Evolutionary conservation across 2,888 invertebrate genomes (phyloP), one percentile per base, ranked within the genome.

Genomic region (Pheosia tremula): DNA sequence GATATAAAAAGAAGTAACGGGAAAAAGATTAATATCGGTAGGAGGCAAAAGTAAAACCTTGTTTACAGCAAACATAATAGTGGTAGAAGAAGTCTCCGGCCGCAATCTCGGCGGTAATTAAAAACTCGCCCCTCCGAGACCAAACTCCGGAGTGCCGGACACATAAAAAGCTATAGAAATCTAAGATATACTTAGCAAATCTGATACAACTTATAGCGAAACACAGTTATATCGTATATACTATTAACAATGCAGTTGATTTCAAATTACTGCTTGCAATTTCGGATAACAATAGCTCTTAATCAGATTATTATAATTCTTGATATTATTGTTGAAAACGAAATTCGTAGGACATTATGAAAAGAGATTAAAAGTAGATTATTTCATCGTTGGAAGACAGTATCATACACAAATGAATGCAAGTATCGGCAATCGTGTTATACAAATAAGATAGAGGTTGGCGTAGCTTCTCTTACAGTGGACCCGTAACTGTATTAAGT

Each of bases 41-140:
- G n/a, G 60, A 53, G 38, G 59, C 49, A 68, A 68, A 66, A 72
- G 75, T 76, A 76, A 68, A 76, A 75, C 37, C 69, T 78, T 77
- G 74, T 78, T 79, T 77, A 78, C 75, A 73, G 70, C 75, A 79
- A 81, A 79, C 69, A 78, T 69, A 76, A 70, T 69, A 70, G 69
- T 71, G 71, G 79, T 75, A 62, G 69, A 64, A 72, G 58, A 71
- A 62, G 64, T 55, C 60, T 52, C 61, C 11, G 61, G 59, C 64
- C 77, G 82, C 83, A 85, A 85, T 84, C 82, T 83, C 77, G 71
- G 59, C 71, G 67, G 79, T 88, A 86, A 89, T 88, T 88, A 89
- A 88, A 87, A 87, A 82, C 82, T 82, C 71, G 75, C 75, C 78
- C 66, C 73, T 41, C 62, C 66, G 63, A 73, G 80, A 69, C 59